Conservation (phyloP, 2,113 vertebrate genomes). For the Chaenogobius annularis region DNA sequence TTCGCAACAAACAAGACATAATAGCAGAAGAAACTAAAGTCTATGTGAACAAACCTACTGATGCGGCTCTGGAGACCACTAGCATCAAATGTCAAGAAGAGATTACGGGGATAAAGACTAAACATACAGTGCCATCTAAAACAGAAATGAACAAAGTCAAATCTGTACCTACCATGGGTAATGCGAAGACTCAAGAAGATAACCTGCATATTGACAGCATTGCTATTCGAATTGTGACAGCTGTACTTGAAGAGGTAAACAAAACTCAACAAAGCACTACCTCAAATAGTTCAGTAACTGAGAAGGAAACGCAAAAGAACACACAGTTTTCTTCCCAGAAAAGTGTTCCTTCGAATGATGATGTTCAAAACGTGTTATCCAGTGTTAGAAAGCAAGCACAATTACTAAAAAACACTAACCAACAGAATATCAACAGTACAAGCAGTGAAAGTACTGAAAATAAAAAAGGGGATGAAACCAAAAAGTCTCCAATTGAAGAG, state of each 20-base stretch:
- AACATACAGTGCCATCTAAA: constrained; percentile 1
- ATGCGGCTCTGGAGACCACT: constrained; percentile 22
- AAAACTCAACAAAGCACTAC: constrained; percentile 13
- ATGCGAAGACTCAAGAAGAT: constrained; percentile 30
- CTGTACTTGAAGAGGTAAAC: constrained; percentile 19
- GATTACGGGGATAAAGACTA: constrained; percentile 1
- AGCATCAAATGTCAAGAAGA: constrained; percentile 15
- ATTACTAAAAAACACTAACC: constrained; percentile 30
- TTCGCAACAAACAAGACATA: constrained; percentile 35
- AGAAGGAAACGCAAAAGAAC: constrained; percentile 14
- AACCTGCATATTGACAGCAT: constrained; percentile 58
- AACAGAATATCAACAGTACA: constrained; percentile 17
- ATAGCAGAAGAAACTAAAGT: constrained; percentile 27
- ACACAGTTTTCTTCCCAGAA: neutral
- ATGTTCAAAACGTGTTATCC: constrained; percentile 29
- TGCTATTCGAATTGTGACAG: constrained; percentile 54
- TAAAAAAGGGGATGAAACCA: constrained; percentile 24
- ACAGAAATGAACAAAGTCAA: constrained; percentile 13
- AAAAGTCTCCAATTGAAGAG: constrained; percentile 17
- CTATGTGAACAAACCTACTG: constrained; percentile 12
- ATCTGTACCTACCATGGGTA: constrained; percentile 19
- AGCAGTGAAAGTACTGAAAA: constrained; percentile 21
- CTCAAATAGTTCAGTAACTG: neutral
- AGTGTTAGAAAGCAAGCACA: constrained; percentile 40
- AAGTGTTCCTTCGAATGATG: constrained; percentile 10